Evolutionary conservation across 2,797 vertebrate genomes (phyloP), one percentile per base, ranked within the genome.

Genomic region (Acanthurus leucopareius): DNA sequence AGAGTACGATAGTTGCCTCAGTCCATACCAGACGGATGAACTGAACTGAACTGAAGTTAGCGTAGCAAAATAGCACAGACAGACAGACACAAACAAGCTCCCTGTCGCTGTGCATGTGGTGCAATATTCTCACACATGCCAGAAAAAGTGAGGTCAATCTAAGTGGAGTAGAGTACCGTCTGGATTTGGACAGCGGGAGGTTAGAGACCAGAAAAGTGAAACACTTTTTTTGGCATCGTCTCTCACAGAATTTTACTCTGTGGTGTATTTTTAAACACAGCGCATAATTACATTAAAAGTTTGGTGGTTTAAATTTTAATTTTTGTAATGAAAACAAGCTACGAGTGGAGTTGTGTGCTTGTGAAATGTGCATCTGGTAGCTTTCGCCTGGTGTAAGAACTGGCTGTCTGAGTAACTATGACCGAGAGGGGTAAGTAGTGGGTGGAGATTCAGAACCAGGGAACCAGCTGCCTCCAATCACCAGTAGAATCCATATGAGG

Each of bases 381-480:
- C 69, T 78, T 84, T 65, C 58, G 49, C 62, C 48, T 51, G 56
- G 65, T 72, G 69, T 79, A 73, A 38, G 80, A 59, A 79, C 72
- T 59, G 77, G 60, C 57, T 69, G 58, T 60, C 52, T 77, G 76
- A 85, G 71, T 79, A 74, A 57, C 77, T 66, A 70, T 25, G 38
- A 62, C 67, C 66, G 81, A 75, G 53, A 64, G 75, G 75, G 78
- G 56, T 74, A 73, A 62, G 56, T 22, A 44, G 42, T 45, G 85
- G 79, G 74, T 38, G 73, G 73, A 40, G 68, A 67, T 71, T 66
- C 53, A 73, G 58, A 74, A 48, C 57, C 73, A 71, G 62, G 69
- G 58, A 78, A 63, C 79, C 83, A 84, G 83, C 71, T 89, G 82
- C 80, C 47, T 90, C 85, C 86, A 79, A 82, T 89, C 86, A 83